Base-by-base conservation (phyloP, 2,113 vertebrate genomes). In the Chauna torquata region DNA sequence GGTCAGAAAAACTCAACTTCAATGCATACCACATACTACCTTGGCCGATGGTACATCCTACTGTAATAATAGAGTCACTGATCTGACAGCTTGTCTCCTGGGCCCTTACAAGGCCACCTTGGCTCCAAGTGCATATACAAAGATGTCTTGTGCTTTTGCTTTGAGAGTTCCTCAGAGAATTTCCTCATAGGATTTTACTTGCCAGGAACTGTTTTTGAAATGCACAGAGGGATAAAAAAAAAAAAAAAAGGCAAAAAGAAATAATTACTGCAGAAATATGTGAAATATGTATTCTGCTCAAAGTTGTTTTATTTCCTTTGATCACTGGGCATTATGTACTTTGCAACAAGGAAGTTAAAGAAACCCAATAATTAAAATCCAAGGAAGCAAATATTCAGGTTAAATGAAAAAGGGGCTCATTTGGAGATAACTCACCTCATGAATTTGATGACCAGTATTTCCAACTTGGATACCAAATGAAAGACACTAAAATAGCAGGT, bases 21-120 rank as follows among this genome's bases (percentile, higher is more conserved):
- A 75, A 55, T 18, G 27, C 0, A 2, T 68, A 69, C 25, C 1
- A 0, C 44, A n/a, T 30, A 47, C 28, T 94, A 27, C n/a, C 17
- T 77, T 55, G 47, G n/a, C 34, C 81, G 74, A 81, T 92, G 88
- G 50, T 57, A 90, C 47, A 40, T 70, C n/a, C 76, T 34, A 38
- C 42, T 77, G 50, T 70, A 93, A 86, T 88, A 82, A 93, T 1
- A 50, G 54, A 58, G 22, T 32, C 42, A 66, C 23, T 49, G 88
- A 83, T 83, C 50, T 88, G 76, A 94, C 72, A 92, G 28, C 42
- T 88, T 50, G 18, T 88, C 88, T 94, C 68, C n/a, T 34, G 81
- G 34, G 82, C 24, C 24, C 54, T 69, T 12, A 14, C 32, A 71
- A 64, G 30, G 45, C 71, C 76, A 86, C 65, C 25, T 75, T 90